Conservation (phyloP, 2,113 vertebrate genomes). For the Salvelinus fontinalis region DNA sequence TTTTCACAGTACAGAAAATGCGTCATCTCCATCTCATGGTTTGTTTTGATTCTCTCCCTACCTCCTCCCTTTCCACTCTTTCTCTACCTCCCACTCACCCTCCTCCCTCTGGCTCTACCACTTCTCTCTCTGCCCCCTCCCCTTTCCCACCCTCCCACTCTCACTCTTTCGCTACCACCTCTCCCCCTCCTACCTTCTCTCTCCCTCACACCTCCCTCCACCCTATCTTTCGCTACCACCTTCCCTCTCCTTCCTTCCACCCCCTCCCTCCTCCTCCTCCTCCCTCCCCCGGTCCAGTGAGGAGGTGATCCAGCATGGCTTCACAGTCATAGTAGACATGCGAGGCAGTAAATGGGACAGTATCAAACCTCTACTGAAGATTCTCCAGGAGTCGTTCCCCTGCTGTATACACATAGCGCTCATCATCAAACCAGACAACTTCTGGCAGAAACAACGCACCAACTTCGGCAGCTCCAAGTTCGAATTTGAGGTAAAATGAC, state of each 20-base stretch:
- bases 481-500: constrained; percentile 91
- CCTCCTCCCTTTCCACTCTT: not conserved
- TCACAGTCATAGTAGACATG: constrained; percentile 99
- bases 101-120: not conserved
- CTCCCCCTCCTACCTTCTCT: constrained; percentile 52
- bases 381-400: constrained; percentile 96
- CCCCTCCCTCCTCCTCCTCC: not conserved
- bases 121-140: not conserved
- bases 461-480: constrained; percentile 99
- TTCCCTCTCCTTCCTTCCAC: constrained; percentile 18
- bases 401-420: constrained; percentile 98
- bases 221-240: constrained; percentile 6
- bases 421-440: constrained; percentile 99
- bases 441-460: constrained; percentile 99
- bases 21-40: constrained; percentile 52
- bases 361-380: constrained; percentile 98
- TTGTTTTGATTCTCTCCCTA: constrained; percentile 47
- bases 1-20: constrained; percentile 59
- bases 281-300: constrained; percentile 76
- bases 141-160: not conserved
- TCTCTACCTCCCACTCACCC: not conserved
- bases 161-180: constrained; percentile 31
- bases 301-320: constrained; percentile 97
- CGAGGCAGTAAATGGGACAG: constrained; percentile 99
- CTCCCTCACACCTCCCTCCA: constrained; percentile 26